Conservation (phyloP, 2,113 vertebrate genomes). For the Tamias sibiricus region DNA sequence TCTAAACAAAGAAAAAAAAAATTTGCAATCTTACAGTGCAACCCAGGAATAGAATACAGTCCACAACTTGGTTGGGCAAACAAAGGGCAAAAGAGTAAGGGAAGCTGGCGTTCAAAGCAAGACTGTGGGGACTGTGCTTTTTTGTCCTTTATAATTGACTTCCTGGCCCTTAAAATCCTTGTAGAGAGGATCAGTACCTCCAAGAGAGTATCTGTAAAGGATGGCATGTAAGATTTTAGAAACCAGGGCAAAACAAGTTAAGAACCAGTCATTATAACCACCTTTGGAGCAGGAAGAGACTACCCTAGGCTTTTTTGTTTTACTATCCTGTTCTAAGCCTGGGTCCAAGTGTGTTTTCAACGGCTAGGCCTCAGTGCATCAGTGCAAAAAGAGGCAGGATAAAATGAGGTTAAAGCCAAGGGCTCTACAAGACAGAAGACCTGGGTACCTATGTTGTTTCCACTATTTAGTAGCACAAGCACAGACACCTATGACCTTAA, state of each 20-base stretch:
- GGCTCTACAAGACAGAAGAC: neutral
- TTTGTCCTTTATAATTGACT: slow-evolving; percentile 32
- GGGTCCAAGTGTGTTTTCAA: neutral
- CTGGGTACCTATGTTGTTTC: neutral
- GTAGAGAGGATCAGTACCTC: neutral
- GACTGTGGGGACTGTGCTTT: neutral
- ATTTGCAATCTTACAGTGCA: too few species aligned
- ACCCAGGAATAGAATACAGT: neutral
- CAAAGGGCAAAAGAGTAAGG: neutral
- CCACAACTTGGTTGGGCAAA: neutral
- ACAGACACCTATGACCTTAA: neutral
- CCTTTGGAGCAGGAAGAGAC: neutral
- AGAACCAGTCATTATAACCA: neutral
- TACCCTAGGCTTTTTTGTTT: neutral
- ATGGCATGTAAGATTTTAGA: neutral
- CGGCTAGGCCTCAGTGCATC: neutral
- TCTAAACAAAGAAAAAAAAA: neutral
- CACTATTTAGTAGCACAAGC: neutral
- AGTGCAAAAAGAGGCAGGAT: neutral
- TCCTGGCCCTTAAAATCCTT: neutral
- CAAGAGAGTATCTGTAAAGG: neutral
- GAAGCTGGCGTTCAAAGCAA: slow-evolving; percentile 5
- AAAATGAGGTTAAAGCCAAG: slow-evolving; percentile 46
- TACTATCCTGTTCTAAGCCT: neutral
- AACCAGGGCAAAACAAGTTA: neutral